Conservation (phyloP, 2,888 invertebrate species). For the Nycteola revayana region DNA sequence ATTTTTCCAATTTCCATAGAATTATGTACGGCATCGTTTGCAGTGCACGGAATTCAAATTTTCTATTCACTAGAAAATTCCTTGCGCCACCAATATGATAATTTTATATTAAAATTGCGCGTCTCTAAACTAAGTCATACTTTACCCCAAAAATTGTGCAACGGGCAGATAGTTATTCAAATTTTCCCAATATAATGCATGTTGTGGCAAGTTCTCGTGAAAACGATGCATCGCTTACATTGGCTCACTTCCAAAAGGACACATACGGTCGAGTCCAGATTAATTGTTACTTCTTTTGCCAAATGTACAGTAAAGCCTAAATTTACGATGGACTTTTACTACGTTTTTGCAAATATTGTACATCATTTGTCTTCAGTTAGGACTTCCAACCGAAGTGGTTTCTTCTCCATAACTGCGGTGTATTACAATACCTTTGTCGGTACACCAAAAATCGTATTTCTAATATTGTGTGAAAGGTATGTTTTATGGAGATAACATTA, state of each 20-base stretch:
- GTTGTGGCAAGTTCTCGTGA: constrained; percentile 36
- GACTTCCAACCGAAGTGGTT: too few species aligned
- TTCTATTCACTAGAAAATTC: too few species aligned
- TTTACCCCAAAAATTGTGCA: constrained; percentile 25
- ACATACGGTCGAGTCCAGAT: constrained; percentile 53
- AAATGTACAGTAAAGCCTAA: constrained; percentile 56
- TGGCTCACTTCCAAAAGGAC: constrained; percentile 56
- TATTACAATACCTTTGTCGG: too few species aligned
- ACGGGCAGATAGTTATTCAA: constrained; percentile 29
- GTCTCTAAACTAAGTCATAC: constrained; percentile 23
- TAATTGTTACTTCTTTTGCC: constrained; percentile 72
- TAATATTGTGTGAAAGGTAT: too few species aligned
- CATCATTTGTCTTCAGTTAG: constrained; percentile 33
- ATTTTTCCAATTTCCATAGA: too few species aligned
- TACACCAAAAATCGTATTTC: too few species aligned
- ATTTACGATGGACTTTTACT: constrained; percentile 49
- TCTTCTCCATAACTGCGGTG: too few species aligned
- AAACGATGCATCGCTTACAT: constrained; percentile 33
- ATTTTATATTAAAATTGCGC: constrained; percentile 12
- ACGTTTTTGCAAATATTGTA: constrained; percentile 43
- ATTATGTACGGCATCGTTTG: too few species aligned
- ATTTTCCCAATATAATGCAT: constrained; percentile 31
- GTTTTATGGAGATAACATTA: too few species aligned
- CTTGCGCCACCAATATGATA: too few species aligned
- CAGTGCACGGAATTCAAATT: too few species aligned